These are phyloP conservation scores for human DNA, from an alignment of 2,113 vertebrate genomes.

Conservation along the genomic window DNA sequence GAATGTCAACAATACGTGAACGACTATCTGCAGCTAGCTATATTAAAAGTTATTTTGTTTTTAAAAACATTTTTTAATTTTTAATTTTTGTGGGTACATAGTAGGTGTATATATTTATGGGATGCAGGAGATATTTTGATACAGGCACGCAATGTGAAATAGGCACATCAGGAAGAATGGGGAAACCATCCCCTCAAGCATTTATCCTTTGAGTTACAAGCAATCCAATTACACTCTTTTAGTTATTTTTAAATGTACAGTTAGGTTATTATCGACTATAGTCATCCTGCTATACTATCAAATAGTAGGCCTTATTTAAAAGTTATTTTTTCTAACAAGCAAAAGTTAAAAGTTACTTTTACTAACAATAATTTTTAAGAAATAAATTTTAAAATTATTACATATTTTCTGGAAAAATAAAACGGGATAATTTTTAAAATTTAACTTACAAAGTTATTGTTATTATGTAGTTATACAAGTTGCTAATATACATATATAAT, in stretches of 20 bases:
- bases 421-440: background rate
- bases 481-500: background rate
- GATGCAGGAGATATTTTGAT: too few relatives aligned
- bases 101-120: too few relatives aligned
- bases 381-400: background rate
- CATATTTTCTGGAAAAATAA: background rate
- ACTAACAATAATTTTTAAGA: conserved; percentile 1
- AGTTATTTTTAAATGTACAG: too few relatives aligned
- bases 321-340: background rate
- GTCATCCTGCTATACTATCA: too few relatives aligned
- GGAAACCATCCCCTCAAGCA: too few relatives aligned
- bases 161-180: too few relatives aligned
- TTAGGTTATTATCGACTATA: too few relatives aligned
- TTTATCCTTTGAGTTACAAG: too few relatives aligned
- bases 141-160: too few relatives aligned
- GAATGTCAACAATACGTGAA: background rate
- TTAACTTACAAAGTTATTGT: background rate
- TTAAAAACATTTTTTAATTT: background rate
- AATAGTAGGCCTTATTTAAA: background rate
- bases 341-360: background rate
- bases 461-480: background rate
- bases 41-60: background rate
- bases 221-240: too few relatives aligned
- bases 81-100: too few relatives aligned
- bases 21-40: background rate